These are phyloP conservation scores for Apis dorsata DNA, from an alignment of 1,140 invertebrate genomes.

Conservation along the genomic window DNA sequence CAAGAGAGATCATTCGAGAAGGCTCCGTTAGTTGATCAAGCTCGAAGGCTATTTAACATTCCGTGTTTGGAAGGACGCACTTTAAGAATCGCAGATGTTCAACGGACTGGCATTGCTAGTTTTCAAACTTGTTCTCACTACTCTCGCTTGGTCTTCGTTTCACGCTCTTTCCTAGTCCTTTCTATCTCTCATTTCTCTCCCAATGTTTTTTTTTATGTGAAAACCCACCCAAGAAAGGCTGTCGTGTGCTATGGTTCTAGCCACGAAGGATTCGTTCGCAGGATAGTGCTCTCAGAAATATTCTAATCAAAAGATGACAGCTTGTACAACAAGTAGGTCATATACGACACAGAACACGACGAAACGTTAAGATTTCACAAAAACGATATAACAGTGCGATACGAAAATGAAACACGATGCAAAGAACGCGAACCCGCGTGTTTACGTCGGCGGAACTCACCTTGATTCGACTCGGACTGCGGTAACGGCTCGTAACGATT, in stretches of 20 bases:
- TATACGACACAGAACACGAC: slow-evolving; percentile 20
- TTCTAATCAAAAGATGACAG: slow-evolving; percentile 62
- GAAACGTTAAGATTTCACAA: neutral
- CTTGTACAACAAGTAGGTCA: slow-evolving; percentile 66
- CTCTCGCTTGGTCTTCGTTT: slow-evolving; percentile 44
- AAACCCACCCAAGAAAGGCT: slow-evolving; percentile 4
- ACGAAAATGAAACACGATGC: slow-evolving; percentile 5
- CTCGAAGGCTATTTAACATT: slow-evolving; percentile 63
- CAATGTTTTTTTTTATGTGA: slow-evolving; percentile 7
- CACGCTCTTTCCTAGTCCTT: slow-evolving; percentile 41
- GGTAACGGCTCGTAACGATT: slow-evolving; percentile 72
- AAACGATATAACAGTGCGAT: slow-evolving; percentile 5
- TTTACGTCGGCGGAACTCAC: slow-evolving; percentile 60
- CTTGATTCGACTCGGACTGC: slow-evolving; percentile 62
- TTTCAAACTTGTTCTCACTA: slow-evolving; percentile 66
- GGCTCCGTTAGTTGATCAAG: slow-evolving; percentile 64
- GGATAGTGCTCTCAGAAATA: slow-evolving; percentile 22
- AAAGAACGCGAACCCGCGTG: slow-evolving; percentile 39
- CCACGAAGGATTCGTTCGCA: neutral
- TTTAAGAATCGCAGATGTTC: slow-evolving; percentile 64
- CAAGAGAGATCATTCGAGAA: slow-evolving; percentile 56
- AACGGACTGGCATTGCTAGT: slow-evolving; percentile 63
- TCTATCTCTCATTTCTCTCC: slow-evolving; percentile 1
- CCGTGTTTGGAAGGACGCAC: slow-evolving; percentile 56
- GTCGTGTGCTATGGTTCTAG: neutral